Evolutionary conservation across 1,140 invertebrate species (phyloP), one percentile per base, ranked within the genome.

Genomic region (Aphidius ervi): DNA sequence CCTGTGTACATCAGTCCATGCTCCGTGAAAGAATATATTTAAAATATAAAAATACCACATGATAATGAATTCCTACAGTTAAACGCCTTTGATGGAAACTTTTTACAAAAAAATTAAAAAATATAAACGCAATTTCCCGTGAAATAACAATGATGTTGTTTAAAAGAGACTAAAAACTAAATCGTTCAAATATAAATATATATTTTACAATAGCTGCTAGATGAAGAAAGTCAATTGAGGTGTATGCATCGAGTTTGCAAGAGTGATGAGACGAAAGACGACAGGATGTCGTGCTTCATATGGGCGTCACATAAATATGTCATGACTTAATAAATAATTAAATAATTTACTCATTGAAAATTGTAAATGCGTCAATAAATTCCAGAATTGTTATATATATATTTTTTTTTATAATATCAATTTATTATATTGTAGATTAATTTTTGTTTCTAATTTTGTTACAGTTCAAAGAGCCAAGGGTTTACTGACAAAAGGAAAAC

Each of bases 401-500:
- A 54, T 54, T 41, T 3, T 40, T n/a, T n/a, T 41, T 46, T 10
- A 43, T 39, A 20, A 58, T 58, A 40, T 45, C 10, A 42, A 45
- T 48, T 10, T 52, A 20, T 16, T 50, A 43, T 52, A 16, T 16
- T 9, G 16, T n/a, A 6, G 10, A 43, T 5, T 16, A 50, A 49
- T 8, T 23, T 58, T 59, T 48, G 61, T 58, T 65, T 58, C 45
- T 69, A 68, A 66, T 74, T 55, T 75, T 75, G 69, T 82, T 77
- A 55, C 78, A 87, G 89, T 92, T 70, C 87, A 90, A 76, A 84
- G 83, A 74, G 89, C 88, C 48, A 84, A 83, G 68, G 86, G 85
- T 65, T 76, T 92, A 50, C 69, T 92, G 40, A 86, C 86, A 42
- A 94, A 94, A 84, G 92, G 92, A 67, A 93, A 93, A 83, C 88